These are phyloP conservation scores for Euphonia xanthogaster DNA, from an alignment of 2,797 vertebrate genomes.

Conservation along the genomic window DNA sequence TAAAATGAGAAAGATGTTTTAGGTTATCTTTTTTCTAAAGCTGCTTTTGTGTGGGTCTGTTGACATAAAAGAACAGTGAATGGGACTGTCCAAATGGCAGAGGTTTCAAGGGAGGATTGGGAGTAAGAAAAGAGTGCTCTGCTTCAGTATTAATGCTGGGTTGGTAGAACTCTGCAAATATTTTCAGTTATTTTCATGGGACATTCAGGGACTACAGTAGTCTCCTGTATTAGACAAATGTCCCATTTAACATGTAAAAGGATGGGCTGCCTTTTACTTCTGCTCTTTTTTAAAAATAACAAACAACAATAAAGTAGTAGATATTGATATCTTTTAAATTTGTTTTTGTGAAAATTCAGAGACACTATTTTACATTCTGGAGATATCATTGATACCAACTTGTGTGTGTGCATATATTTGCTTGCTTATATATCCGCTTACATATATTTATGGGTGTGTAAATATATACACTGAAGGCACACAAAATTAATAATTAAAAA, in stretches of 20 bases:
- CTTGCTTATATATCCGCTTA: background rate
- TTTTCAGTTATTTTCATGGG: background rate
- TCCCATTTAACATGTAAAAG: background rate
- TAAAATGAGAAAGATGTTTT: background rate
- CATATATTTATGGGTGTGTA: background rate
- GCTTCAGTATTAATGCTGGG: background rate
- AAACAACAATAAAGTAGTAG: background rate
- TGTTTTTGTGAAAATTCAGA: background rate
- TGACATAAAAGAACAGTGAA: background rate
- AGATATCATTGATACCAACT: background rate
- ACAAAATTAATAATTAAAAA: background rate
- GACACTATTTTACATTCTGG: background rate
- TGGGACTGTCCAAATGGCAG: rapidly evolving
- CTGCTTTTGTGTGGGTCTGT: background rate
- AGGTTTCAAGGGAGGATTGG: background rate
- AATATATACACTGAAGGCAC: background rate
- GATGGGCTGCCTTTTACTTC: background rate
- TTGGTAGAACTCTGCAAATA: background rate
- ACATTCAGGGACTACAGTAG: background rate
- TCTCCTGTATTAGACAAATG: background rate
- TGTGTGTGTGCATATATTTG: background rate
- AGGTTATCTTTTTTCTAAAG: background rate
- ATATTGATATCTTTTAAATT: background rate
- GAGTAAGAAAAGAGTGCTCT: background rate
- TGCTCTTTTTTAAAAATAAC: background rate